phyloP scores from a whole-genome alignment of 2,888 invertebrate species.

The Eulithis prunata region DNA sequence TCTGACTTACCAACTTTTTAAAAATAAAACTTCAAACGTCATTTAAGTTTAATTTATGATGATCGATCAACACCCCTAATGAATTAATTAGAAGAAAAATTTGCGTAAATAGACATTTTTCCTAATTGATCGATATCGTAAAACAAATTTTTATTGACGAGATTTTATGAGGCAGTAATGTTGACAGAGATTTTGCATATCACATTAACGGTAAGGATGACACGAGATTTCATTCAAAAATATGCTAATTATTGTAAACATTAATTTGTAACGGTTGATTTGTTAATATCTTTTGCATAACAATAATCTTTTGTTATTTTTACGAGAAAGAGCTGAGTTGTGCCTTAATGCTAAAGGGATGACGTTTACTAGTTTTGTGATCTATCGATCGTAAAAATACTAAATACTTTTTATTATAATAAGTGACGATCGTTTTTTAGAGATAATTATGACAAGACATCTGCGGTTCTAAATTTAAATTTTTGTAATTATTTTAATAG shows the following conservation, averaged over 20 bases:
- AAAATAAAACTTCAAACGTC: background rate
- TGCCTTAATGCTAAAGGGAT: conserved; percentile 63
- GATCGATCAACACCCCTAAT: conserved; percentile 64
- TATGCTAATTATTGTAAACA: conserved; percentile 81
- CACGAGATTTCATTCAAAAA: conserved; percentile 73
- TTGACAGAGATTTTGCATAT: conserved; percentile 58
- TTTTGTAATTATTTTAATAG: conserved; percentile 40
- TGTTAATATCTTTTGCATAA: conserved; percentile 81
- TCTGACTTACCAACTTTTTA: conserved; percentile 47
- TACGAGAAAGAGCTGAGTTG: conserved; percentile 43
- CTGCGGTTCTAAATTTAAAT: conserved; percentile 59
- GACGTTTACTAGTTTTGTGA: conserved; percentile 76
- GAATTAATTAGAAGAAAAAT: conserved; percentile 71
- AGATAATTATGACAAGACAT: conserved; percentile 49
- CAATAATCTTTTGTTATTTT: conserved; percentile 47
- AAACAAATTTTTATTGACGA: conserved; percentile 57
- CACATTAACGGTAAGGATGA: conserved; percentile 60
- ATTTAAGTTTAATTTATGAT: conserved; percentile 52
- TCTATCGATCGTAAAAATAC: conserved; percentile 69
- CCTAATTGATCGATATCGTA: conserved; percentile 79
- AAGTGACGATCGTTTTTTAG: conserved; percentile 37
- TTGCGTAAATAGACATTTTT: conserved; percentile 65
- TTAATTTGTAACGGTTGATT: conserved; percentile 84
- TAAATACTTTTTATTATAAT: conserved; percentile 59
- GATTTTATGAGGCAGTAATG: conserved; percentile 67